A percentile compares a stretch with the other conserved stretches of the same genome.
Evolutionary conservation across 2,888 invertebrate genomes (phyloP).

Genomic region (Papilio gigon): DNA sequence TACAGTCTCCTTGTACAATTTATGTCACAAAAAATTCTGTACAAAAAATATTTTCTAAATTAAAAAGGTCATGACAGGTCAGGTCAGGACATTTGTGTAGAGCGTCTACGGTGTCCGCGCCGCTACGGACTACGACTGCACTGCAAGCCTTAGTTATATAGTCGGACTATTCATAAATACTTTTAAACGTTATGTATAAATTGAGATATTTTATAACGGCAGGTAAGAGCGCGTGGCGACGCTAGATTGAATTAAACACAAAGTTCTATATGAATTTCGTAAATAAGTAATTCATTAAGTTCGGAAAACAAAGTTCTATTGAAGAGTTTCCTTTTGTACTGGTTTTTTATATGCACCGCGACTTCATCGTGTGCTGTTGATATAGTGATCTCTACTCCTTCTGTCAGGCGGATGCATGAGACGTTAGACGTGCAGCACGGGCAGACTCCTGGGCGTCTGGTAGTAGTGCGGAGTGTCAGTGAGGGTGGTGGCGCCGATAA

Average conservation of each 20-base stretch:
- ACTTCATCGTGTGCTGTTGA: too few relatives aligned
- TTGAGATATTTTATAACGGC: background rate
- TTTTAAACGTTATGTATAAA: background rate
- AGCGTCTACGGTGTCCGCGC: background rate
- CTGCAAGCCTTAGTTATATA: background rate
- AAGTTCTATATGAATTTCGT: background rate
- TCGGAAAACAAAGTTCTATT: too few relatives aligned
- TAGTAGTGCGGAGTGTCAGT: conserved; percentile 73
- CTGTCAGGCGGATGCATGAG: too few relatives aligned
- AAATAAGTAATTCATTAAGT: too few relatives aligned
- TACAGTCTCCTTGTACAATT: background rate
- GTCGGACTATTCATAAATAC: background rate
- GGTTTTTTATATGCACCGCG: too few relatives aligned
- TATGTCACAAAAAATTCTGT: conserved; percentile 4
- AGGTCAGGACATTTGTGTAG: conserved; percentile 14
- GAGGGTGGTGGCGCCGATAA: conserved; percentile 78
- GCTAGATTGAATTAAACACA: background rate
- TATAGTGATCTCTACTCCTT: too few relatives aligned
- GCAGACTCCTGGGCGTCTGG: conserved; percentile 70
- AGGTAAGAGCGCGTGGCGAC: background rate
- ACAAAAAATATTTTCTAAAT: conserved; percentile 17
- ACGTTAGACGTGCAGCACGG: conserved; percentile 47
- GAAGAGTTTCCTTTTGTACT: too few relatives aligned
- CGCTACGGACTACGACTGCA: conserved; percentile 2
- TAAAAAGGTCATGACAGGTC: conserved; percentile 23